Percentiles rank a stretch among this genome's conserved stretches.
Conservation (phyloP, 1,140 invertebrate genomes). For the Micrasema minimum region DNA sequence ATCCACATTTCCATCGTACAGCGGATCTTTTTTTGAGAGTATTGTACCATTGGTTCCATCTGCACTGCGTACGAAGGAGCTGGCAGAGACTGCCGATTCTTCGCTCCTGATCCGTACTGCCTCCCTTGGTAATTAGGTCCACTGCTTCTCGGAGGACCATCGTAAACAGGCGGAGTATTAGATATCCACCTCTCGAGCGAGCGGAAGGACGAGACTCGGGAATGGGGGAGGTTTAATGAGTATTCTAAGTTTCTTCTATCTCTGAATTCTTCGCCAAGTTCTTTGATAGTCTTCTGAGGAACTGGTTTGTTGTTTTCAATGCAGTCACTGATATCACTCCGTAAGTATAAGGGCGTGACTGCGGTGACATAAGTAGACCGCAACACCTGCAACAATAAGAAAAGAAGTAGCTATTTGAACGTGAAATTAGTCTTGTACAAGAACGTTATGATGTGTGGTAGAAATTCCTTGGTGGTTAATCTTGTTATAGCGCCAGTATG, state of each 20-base stretch:
- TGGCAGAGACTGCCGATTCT: constrained; percentile 63
- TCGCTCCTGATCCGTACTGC: constrained; percentile 58
- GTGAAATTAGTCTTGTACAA: neutral
- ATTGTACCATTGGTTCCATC: constrained; percentile 83
- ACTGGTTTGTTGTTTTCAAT: constrained; percentile 62
- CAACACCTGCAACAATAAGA: constrained; percentile 63
- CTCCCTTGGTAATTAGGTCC: constrained; percentile 55
- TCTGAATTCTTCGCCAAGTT: constrained; percentile 62
- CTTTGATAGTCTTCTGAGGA: constrained; percentile 64
- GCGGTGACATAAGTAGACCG: constrained; percentile 63
- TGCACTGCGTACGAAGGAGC: constrained; percentile 79
- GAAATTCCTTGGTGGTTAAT: neutral
- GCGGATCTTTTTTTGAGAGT: constrained; percentile 80
- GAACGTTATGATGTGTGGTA: constrained; percentile 13
- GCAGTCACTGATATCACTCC: constrained; percentile 59
- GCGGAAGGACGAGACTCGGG: constrained; percentile 64
- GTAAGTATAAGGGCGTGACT: no score
- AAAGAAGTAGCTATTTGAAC: no score
- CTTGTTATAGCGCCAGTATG: constrained; percentile 7
- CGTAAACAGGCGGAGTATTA: constrained; percentile 52
- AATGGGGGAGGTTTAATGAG: constrained; percentile 66
- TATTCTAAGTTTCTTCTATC: constrained; percentile 69
- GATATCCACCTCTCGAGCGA: constrained; percentile 62
- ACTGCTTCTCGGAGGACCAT: constrained; percentile 49
- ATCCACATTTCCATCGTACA: constrained; percentile 70